Conservation (phyloP, 2,113 vertebrate species). For the Gymnogyps californianus region DNA sequence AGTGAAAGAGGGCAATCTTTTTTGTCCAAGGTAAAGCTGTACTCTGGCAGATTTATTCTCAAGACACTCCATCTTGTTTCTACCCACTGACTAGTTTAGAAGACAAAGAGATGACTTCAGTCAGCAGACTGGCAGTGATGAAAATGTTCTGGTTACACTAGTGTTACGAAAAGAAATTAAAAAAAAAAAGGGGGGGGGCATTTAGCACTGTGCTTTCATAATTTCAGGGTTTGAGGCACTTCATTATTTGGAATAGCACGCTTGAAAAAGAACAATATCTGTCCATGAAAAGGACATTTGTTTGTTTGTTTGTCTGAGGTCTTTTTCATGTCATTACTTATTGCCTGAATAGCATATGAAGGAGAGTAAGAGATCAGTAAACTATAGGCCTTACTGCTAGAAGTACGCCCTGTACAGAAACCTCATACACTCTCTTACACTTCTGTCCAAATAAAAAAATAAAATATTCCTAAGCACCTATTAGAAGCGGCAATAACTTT, state of each 20-base stretch:
- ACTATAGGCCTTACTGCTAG: background rate
- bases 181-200: background rate
- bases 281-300: background rate
- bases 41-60: background rate
- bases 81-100: background rate
- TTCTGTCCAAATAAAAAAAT: background rate
- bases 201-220: background rate
- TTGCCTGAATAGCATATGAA: background rate
- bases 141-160: background rate
- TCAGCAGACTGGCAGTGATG: background rate
- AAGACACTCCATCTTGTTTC: background rate
- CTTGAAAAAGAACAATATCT: background rate
- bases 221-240: background rate
- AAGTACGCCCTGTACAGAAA: background rate
- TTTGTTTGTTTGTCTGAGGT: background rate
- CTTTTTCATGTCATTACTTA: background rate
- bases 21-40: background rate
- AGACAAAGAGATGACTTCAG: background rate
- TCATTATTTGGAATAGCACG: background rate
- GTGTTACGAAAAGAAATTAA: background rate
- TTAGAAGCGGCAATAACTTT: background rate
- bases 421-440: fast-evolving
- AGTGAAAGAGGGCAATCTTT: background rate
- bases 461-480: background rate
- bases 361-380: background rate